A percentile compares a stretch with the other conserved stretches of the same genome.
Conservation (phyloP, 1,140 invertebrate species). For the Nasonia longicornis region DNA sequence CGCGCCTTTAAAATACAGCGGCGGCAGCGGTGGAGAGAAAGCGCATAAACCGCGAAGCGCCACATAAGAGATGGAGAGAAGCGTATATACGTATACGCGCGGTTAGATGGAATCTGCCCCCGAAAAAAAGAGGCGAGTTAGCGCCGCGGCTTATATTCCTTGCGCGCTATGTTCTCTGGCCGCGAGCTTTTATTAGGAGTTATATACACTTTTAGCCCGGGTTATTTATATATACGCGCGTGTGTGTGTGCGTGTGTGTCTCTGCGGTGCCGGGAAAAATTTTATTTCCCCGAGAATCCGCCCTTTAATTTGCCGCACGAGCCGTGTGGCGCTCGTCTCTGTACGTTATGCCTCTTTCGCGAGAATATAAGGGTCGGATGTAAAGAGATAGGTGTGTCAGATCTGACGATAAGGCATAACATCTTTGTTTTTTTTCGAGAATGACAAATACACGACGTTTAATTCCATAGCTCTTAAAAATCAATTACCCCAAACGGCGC, state of each 20-base stretch:
- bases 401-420: too few relatives aligned
- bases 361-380: not conserved
- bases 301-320: constrained; percentile 20
- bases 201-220: constrained; percentile 28
- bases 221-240: constrained; percentile 32
- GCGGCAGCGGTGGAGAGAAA: constrained; percentile 39
- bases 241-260: constrained; percentile 26
- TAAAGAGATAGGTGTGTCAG: too few relatives aligned
- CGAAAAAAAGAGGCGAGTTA: constrained; percentile 50
- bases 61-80: not conserved
- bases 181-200: constrained; percentile 48
- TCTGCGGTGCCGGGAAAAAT: not conserved
- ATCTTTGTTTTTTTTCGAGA: too few relatives aligned
- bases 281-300: not conserved
- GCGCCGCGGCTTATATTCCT: constrained; percentile 20
- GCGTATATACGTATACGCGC: constrained; percentile 46
- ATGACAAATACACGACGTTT: not conserved
- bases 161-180: not conserved
- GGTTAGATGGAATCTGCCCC: constrained; percentile 48
- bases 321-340: not conserved
- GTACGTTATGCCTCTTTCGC: not conserved
- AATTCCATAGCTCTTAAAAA: constrained; percentile 20
- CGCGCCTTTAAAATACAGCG: constrained; percentile 60
- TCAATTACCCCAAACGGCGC: not conserved
- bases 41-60: constrained; percentile 19